A percentile compares a stretch with the other conserved stretches of the same genome.
These are phyloP conservation scores for Podarcis lilfordi DNA, from an alignment of 2,797 vertebrate genomes.

Conservation along the genomic window DNA sequence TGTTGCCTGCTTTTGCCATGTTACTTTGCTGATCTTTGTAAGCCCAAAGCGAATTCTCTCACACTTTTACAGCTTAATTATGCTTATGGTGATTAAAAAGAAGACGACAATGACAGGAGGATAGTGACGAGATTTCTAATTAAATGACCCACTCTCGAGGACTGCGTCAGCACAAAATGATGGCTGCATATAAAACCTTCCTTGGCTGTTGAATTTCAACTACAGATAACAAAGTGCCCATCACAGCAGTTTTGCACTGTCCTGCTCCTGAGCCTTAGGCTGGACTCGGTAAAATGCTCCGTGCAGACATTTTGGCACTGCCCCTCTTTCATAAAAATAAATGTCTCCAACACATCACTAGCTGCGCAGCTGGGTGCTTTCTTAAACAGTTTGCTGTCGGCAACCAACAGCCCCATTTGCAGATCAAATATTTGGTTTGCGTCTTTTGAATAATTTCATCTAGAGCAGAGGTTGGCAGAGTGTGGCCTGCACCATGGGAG, in stretches of 20 bases:
- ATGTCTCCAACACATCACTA: rapidly evolving
- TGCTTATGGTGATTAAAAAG: slow-evolving; percentile 11
- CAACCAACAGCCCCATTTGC: neutral
- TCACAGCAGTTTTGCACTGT: neutral
- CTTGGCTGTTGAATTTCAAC: neutral
- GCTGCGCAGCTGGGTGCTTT: rapidly evolving
- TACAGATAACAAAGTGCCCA: neutral
- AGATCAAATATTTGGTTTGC: neutral
- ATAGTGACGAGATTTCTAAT: neutral
- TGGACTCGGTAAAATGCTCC: rapidly evolving
- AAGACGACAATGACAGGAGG: neutral
- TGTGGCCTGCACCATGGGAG: too few species aligned
- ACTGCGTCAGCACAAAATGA: neutral
- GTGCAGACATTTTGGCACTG: rapidly evolving
- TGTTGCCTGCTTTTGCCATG: neutral
- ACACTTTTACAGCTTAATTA: slow-evolving; percentile 12
- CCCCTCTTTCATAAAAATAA: neutral
- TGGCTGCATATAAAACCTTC: neutral
- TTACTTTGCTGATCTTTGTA: neutral
- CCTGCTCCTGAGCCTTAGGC: neutral
- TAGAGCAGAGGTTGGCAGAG: neutral
- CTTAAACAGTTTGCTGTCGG: neutral
- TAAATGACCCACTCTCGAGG: neutral
- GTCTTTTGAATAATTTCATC: neutral
- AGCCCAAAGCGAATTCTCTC: slow-evolving; percentile 14